A percentile compares a stretch with the other conserved stretches of the same genome.
phyloP scores from a whole-genome alignment of 2,113 vertebrate genomes.

The Stegastes partitus region DNA sequence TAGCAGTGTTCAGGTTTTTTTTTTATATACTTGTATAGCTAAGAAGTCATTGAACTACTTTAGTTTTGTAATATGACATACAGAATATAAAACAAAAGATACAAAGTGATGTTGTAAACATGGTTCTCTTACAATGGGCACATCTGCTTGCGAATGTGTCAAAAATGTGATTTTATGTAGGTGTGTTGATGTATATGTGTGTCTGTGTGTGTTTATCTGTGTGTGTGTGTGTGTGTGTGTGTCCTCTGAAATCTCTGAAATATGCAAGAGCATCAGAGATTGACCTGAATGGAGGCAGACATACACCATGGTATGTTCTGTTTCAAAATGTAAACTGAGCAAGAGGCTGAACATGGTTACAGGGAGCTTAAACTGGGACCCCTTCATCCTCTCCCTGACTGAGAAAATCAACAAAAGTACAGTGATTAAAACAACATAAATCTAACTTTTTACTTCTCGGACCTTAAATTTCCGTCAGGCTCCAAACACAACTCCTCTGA shows the following conservation, averaged over 20 bases:
- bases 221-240: conserved; percentile 34
- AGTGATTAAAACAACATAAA: conserved; percentile 82
- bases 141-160: conserved; percentile 61
- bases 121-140: conserved; percentile 75
- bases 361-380: conserved; percentile 74
- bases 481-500: conserved; percentile 64
- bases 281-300: conserved; percentile 85
- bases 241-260: conserved; percentile 70
- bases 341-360: conserved; percentile 82
- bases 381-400: conserved; percentile 72
- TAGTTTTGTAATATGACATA: conserved; percentile 68
- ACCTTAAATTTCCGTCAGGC: conserved; percentile 63
- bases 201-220: conserved; percentile 18
- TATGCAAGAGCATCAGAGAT: conserved; percentile 81
- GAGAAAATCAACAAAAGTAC: conserved; percentile 77
- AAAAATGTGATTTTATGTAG: conserved; percentile 34
- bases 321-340: conserved; percentile 87
- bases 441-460: conserved; percentile 71
- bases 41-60: conserved; percentile 58
- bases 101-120: conserved; percentile 81
- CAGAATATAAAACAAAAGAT: conserved; percentile 70
- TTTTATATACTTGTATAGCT: conserved; percentile 36
- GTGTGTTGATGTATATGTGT: conserved; percentile 13
- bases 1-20: conserved; percentile 35
- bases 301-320: conserved; percentile 82